Percentiles rank a stretch among this genome's conserved stretches.
These are phyloP conservation scores for Genyomyrus donnyi DNA, from an alignment of 2,113 vertebrate species.

Conservation along the genomic window DNA sequence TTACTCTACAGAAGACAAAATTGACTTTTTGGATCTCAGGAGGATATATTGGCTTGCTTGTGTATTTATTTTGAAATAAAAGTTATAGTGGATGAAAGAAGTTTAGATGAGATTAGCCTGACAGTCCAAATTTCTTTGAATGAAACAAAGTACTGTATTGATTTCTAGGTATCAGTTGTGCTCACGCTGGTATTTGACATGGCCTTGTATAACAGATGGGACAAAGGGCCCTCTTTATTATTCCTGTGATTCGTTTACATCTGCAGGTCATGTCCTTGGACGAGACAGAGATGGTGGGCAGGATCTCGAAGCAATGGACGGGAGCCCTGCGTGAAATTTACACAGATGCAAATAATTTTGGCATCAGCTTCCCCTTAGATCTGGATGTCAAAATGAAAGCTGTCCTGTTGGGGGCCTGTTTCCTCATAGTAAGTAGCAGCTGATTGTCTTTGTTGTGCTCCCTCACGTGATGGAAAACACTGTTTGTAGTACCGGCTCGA, in stretches of 20 bases:
- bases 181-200: not conserved
- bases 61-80: not conserved
- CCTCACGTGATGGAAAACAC: not conserved
- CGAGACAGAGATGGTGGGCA: slow-evolving; percentile 39
- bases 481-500: not conserved
- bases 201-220: not conserved
- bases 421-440: slow-evolving; percentile 57
- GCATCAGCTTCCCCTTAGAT: slow-evolving; percentile 55
- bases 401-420: slow-evolving; percentile 58
- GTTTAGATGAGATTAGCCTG: not conserved
- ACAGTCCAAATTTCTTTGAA: not conserved
- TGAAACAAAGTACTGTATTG: not conserved
- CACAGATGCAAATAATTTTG: slow-evolving; percentile 54
- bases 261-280: slow-evolving; percentile 45
- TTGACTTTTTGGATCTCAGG: not conserved
- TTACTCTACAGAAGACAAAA: not conserved
- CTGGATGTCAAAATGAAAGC: slow-evolving; percentile 65
- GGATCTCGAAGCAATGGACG: slow-evolving; percentile 51
- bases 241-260: not conserved
- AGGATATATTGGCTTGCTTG: not conserved
- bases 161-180: not conserved
- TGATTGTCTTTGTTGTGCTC: not conserved
- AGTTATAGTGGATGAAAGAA: not conserved
- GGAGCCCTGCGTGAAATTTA: slow-evolving; percentile 39
- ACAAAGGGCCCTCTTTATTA: not conserved